Percentiles rank a stretch among this genome's conserved stretches.
Conservation (phyloP, 1,140 invertebrate genomes). For the Sitodiplosis mosellana region DNA sequence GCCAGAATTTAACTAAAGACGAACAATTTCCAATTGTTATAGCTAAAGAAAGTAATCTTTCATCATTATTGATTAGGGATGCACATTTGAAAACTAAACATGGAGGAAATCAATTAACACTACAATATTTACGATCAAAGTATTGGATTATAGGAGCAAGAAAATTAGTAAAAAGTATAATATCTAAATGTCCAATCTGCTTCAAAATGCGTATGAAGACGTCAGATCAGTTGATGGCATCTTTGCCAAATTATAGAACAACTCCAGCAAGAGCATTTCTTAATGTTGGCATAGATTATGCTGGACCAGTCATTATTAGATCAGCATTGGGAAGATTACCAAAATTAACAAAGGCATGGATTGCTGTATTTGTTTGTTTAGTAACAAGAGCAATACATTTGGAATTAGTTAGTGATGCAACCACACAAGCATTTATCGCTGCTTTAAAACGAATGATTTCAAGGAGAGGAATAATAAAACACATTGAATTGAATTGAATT, state of each 20-base stretch:
- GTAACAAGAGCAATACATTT: slow-evolving; percentile 14
- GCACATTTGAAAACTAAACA: background rate
- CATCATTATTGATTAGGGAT: background rate
- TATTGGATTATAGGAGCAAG: slow-evolving; percentile 8
- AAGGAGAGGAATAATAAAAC: slow-evolving; percentile 8
- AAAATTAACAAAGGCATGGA: slow-evolving; percentile 10
- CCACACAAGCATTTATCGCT: slow-evolving; percentile 14
- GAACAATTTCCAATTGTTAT: background rate
- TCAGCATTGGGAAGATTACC: background rate
- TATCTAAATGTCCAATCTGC: background rate
- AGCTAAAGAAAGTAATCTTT: background rate
- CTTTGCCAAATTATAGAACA: background rate
- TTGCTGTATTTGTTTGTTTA: slow-evolving; percentile 15
- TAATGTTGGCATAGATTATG: slow-evolving; percentile 9
- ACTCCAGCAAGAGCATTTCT: slow-evolving; percentile 6
- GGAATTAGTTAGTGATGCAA: slow-evolving; percentile 13
- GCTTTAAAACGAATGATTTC: slow-evolving; percentile 11
- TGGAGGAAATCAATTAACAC: background rate
- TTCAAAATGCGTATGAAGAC: background rate
- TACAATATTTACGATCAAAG: background rate
- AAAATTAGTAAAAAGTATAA: background rate
- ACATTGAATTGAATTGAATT: too few species aligned
- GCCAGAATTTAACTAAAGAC: background rate
- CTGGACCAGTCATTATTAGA: slow-evolving; percentile 8
- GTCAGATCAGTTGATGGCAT: background rate